phyloP scores from a whole-genome alignment of 2,797 vertebrate species.

The Orientallactaga sibirica region DNA sequence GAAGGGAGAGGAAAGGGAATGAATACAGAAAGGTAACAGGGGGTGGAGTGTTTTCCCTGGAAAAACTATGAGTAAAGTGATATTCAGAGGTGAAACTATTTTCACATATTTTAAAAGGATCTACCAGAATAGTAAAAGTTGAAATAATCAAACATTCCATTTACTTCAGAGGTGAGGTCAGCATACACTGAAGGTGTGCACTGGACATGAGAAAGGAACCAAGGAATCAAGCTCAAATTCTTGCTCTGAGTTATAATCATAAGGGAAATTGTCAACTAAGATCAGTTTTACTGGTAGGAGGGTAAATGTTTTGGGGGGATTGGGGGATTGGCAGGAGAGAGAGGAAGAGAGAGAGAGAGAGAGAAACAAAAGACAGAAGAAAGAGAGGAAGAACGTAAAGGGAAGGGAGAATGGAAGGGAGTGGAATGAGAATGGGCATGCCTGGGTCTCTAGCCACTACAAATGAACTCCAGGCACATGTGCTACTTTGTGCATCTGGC shows the following conservation, averaged over 20 bases:
- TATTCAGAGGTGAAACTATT: background rate
- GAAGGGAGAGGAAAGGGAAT: background rate
- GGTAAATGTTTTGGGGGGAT: background rate
- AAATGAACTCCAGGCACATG: no score
- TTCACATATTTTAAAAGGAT: background rate
- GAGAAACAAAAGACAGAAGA: background rate
- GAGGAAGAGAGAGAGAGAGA: no score
- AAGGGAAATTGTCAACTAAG: background rate
- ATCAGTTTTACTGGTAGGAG: no score
- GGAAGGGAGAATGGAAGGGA: background rate
- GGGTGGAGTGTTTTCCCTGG: no score
- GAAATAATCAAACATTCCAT: background rate
- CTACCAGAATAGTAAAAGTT: background rate
- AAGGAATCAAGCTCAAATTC: background rate
- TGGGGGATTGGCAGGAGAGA: no score
- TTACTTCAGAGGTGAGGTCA: background rate
- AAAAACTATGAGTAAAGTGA: background rate
- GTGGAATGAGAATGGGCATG: no score
- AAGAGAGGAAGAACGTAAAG: no score
- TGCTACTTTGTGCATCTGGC: no score
- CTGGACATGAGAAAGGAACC: background rate
- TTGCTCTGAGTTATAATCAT: background rate
- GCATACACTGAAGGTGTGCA: background rate
- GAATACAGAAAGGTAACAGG: background rate
- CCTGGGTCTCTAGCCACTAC: no score